Conservation (phyloP, 2,888 invertebrate species). For the Erebia epiphron region DNA sequence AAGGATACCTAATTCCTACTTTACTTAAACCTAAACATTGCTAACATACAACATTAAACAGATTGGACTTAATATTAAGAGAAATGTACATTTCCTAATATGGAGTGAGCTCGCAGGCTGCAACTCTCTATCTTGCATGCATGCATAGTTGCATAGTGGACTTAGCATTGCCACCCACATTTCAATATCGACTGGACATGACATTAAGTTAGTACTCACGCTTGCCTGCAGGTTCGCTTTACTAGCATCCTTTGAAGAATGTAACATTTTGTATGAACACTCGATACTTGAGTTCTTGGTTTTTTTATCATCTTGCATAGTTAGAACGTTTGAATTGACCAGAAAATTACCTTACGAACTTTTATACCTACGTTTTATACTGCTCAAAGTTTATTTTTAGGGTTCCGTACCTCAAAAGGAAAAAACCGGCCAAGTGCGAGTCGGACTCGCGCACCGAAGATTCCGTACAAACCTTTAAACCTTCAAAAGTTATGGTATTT, state of each 20-base stretch:
- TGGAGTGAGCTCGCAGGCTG: not conserved
- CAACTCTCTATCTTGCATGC: not conserved
- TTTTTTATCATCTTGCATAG: no score
- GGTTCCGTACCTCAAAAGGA: no score
- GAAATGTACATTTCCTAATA: slow-evolving; percentile 6
- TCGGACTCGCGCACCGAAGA: no score
- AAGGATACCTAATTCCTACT: no score
- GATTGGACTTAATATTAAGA: not conserved
- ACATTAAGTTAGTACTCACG: slow-evolving; percentile 1
- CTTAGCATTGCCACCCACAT: slow-evolving; percentile 23
- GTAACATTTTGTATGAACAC: not conserved
- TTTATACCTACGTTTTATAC: no score
- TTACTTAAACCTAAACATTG: no score
- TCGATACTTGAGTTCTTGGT: not conserved
- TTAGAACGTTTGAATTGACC: no score
- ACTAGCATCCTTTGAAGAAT: not conserved
- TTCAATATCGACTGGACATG: slow-evolving; percentile 20
- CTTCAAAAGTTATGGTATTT: no score
- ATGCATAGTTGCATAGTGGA: not conserved
- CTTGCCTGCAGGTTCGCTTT: not conserved
- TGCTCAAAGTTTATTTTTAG: no score
- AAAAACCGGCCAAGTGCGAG: no score
- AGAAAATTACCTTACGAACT: no score
- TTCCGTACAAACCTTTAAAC: no score
- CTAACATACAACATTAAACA: not conserved